These are phyloP conservation scores for Amphibalanus amphitrite DNA, from an alignment of 1,140 invertebrate species.

Conservation along the genomic window DNA sequence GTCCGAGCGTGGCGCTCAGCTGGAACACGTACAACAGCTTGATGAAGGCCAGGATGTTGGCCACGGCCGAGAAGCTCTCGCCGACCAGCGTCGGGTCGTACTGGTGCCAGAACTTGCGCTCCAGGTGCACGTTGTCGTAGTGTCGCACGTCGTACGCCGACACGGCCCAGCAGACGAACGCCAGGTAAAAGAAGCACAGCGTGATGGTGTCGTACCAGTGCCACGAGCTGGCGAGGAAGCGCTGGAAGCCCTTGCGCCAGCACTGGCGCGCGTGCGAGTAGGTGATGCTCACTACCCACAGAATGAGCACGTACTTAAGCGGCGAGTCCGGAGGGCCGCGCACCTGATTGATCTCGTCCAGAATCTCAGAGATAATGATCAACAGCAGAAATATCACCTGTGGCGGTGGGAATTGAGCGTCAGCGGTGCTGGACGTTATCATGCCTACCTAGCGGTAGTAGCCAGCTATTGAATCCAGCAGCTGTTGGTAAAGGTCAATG, in stretches of 20 bases:
- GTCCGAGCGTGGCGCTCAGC: slow-evolving; percentile 75
- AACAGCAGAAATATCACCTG: no score
- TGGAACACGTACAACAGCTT: slow-evolving; percentile 80
- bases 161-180: neutral
- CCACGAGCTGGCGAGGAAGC: neutral
- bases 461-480: no score
- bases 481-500: no score
- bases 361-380: no score
- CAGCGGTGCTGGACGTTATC: no score
- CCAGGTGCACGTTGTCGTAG: neutral
- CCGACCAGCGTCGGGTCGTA: slow-evolving; percentile 88
- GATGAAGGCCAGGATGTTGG: slow-evolving; percentile 76
- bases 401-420: no score
- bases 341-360: neutral
- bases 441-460: no score
- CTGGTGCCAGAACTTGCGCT: no score
- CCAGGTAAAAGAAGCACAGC: neutral
- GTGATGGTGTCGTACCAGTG: slow-evolving; percentile 28
- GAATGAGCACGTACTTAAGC: neutral
- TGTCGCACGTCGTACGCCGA: neutral
- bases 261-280: neutral
- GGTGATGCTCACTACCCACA: neutral
- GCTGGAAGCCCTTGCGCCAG: neutral
- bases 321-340: neutral
- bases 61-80: slow-evolving; percentile 84